Evolutionary conservation across 2,113 vertebrate species (phyloP).

Genomic region (Cnemophilus loriae): DNA sequence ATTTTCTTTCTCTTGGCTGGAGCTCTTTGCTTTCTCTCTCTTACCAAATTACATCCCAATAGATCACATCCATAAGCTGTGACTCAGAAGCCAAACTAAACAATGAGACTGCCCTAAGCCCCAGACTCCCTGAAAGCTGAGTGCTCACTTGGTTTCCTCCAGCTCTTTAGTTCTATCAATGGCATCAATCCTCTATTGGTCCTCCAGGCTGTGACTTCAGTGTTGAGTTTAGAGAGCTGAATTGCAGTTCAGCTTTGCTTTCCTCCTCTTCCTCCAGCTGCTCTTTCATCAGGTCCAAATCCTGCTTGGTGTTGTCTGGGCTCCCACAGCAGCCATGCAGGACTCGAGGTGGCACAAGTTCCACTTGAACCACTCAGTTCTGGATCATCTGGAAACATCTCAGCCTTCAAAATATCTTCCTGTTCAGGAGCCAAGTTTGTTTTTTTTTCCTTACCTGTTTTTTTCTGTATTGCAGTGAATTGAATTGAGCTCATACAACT

Average conservation of each 20-base stretch:
- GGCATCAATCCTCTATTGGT: slow-evolving; percentile 66
- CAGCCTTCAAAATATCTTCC: neutral
- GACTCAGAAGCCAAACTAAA: neutral
- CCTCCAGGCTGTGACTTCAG: slow-evolving; percentile 72
- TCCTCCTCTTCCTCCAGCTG: slow-evolving; percentile 74
- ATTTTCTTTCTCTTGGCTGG: neutral
- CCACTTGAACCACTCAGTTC: neutral
- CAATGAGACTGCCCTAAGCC: neutral
- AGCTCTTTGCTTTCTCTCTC: neutral
- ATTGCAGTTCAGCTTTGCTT: slow-evolving; percentile 61
- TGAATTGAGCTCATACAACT: neutral
- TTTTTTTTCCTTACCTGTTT: neutral
- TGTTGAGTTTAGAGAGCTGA: slow-evolving; percentile 71
- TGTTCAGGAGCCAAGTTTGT: neutral
- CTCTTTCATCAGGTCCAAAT: slow-evolving; percentile 68
- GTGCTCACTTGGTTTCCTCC: slow-evolving; percentile 73
- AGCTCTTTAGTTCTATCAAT: slow-evolving; percentile 71
- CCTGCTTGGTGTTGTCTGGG: slow-evolving; percentile 59
- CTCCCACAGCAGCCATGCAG: slow-evolving; percentile 34
- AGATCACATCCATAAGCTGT: neutral
- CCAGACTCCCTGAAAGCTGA: neutral
- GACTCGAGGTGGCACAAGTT: neutral
- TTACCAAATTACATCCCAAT: neutral
- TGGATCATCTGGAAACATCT: neutral
- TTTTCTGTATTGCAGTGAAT: neutral